Conservation (phyloP, 2,797 vertebrate species). For the Pseudomugil tenellus region DNA sequence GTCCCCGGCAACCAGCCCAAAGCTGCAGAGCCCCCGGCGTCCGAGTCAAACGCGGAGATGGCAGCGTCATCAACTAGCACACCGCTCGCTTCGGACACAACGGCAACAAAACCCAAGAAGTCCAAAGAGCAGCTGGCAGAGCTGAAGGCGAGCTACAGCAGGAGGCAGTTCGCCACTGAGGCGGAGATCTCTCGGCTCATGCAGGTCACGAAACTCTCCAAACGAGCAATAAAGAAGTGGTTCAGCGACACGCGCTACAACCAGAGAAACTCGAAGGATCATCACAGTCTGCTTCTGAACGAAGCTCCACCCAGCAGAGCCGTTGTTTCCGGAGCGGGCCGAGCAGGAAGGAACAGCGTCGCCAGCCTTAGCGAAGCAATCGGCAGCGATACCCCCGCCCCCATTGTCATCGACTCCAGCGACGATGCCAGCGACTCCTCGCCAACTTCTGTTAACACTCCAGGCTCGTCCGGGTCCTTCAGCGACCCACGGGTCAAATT, state of each 20-base stretch:
- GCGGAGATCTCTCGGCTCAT: conserved; percentile 93
- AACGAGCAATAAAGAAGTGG: conserved; percentile 99
- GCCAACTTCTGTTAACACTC: conserved; percentile 23
- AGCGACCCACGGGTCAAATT: conserved; percentile 81
- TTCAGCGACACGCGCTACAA: conserved; percentile 99
- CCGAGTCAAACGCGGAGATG: conserved; percentile 78
- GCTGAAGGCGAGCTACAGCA: conserved; percentile 94
- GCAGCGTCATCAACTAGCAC: conserved; percentile 63
- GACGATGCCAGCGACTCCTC: conserved; percentile 86
- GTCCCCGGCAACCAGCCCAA: conserved; percentile 85
- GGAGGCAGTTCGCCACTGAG: conserved; percentile 92
- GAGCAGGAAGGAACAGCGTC: conserved; percentile 13
- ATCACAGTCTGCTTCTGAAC: conserved; percentile 73
- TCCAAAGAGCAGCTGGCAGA: conserved; percentile 96
- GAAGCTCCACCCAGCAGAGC: conserved; percentile 6
- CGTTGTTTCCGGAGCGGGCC: neutral
- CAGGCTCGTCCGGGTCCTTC: conserved; percentile 41
- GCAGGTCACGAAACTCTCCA: conserved; percentile 94
- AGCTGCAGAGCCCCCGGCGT: conserved; percentile 83
- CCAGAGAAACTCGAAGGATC: conserved; percentile 96
- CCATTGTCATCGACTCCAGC: conserved; percentile 94
- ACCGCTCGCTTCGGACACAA: conserved; percentile 77
- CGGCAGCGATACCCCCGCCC: conserved; percentile 74
- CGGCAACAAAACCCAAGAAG: conserved; percentile 91
- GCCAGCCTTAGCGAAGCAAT: conserved; percentile 34